Evolutionary conservation across 1,140 invertebrate genomes (phyloP).

Genomic region (Zaprionus vittiger): DNA sequence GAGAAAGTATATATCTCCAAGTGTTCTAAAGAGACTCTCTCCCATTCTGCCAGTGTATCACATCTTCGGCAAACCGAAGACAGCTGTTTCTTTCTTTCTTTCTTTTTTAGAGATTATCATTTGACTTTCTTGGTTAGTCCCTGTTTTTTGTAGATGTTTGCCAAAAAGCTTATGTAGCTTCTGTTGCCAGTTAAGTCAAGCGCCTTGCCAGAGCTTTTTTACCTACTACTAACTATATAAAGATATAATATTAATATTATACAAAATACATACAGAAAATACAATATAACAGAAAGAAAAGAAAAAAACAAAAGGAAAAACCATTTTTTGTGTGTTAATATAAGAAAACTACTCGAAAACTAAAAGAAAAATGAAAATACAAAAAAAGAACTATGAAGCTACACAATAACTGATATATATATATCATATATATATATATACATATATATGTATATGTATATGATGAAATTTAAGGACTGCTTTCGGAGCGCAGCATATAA

Average conservation of each 20-base stretch:
- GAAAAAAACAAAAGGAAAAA: conserved; percentile 6
- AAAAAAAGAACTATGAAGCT: conserved; percentile 32
- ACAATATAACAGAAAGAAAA: conserved; percentile 15
- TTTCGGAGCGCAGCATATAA: conserved; percentile 57
- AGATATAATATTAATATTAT: conserved; percentile 52
- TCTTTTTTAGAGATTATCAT: conserved; percentile 1
- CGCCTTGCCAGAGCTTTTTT: conserved; percentile 79
- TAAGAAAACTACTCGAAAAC: conserved; percentile 28
- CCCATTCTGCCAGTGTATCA: conserved; percentile 6
- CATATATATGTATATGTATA: conserved; percentile 40
- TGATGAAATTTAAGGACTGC: conserved; percentile 50
- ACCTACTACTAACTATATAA: conserved; percentile 53
- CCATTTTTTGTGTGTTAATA: conserved; percentile 39
- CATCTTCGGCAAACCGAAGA: conserved; percentile 2
- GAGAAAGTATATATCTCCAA: neutral
- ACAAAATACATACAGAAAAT: conserved; percentile 42
- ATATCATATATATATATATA: conserved; percentile 2
- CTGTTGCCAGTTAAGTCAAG: conserved; percentile 73
- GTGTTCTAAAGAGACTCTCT: neutral
- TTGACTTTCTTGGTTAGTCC: conserved; percentile 7
- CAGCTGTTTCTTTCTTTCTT: conserved; percentile 1
- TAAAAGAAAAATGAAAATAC: conserved; percentile 5
- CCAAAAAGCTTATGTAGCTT: conserved; percentile 75
- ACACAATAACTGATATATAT: conserved; percentile 43
- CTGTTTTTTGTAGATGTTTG: conserved; percentile 44